Percentiles rank a stretch among this genome's conserved stretches.
phyloP scores from a whole-genome alignment of 1,140 invertebrate genomes.

The Dysdera silvatica region DNA sequence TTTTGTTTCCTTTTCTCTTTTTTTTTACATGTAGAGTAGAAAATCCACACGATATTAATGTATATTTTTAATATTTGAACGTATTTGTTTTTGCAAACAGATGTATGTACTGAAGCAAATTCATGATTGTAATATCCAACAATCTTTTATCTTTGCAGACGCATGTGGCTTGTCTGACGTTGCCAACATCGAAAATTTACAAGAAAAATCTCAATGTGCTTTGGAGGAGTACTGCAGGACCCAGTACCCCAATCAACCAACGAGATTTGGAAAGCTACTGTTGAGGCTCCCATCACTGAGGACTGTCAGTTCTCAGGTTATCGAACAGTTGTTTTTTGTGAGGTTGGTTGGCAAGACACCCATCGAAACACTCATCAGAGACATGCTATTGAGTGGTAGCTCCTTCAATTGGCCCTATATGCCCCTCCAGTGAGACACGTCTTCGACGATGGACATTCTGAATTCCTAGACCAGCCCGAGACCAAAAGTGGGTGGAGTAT shows the following conservation, averaged over 20 bases:
- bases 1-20: too few relatives aligned
- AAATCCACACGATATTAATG: too few relatives aligned
- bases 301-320: slow-evolving; percentile 86
- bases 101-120: too few relatives aligned
- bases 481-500: too few relatives aligned
- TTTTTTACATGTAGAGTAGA: too few relatives aligned
- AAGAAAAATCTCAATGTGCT: slow-evolving; percentile 94
- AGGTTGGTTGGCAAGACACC: slow-evolving; percentile 91
- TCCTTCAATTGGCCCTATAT: slow-evolving; percentile 95
- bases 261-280: slow-evolving; percentile 88
- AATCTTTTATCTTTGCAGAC: too few relatives aligned
- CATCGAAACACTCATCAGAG: slow-evolving; percentile 89
- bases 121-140: too few relatives aligned
- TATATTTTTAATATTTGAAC: too few relatives aligned
- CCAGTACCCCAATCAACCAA: slow-evolving; percentile 92
- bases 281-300: slow-evolving; percentile 81
- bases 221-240: slow-evolving; percentile 92
- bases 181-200: slow-evolving; percentile 85
- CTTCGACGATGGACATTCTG: too few relatives aligned
- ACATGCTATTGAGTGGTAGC: slow-evolving; percentile 83
- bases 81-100: too few relatives aligned
- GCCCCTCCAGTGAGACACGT: slow-evolving; percentile 55
- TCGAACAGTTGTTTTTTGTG: slow-evolving; percentile 96
- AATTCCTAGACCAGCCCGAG: too few relatives aligned
- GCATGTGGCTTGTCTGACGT: slow-evolving; percentile 89